These are phyloP conservation scores for Palythoa heliodiscus DNA, from an alignment of 92 coral and sea anemone genomes.

Conservation along the genomic window DNA sequence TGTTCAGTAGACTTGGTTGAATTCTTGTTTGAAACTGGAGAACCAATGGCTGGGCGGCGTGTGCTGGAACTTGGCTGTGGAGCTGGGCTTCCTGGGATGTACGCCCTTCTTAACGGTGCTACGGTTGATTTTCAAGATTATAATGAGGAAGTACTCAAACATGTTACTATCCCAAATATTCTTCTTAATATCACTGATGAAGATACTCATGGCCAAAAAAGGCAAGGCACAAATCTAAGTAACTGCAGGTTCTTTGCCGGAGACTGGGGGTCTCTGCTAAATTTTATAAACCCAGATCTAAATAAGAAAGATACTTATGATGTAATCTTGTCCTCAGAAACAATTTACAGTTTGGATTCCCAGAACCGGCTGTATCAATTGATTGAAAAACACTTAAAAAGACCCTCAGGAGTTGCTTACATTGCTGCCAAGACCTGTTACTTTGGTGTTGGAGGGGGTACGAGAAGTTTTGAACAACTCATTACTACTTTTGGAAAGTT, in stretches of 20 bases:
- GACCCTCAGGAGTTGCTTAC: conserved; percentile 74
- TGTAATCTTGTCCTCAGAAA: conserved; percentile 90
- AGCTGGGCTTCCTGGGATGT: conserved; percentile 91
- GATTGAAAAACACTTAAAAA: conserved; percentile 64
- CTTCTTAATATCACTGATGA: conserved; percentile 51
- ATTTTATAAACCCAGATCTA: conserved; percentile 61
- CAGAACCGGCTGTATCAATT: conserved; percentile 69
- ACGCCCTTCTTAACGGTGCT: conserved; percentile 75
- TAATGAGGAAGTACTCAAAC: conserved; percentile 82
- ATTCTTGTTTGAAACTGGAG: conserved; percentile 58
- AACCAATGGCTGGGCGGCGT: conserved; percentile 62
- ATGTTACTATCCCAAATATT: conserved; percentile 89
- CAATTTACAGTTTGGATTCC: conserved; percentile 77
- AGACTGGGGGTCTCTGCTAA: conserved; percentile 75
- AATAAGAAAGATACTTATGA: conserved; percentile 61
- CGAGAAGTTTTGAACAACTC: conserved; percentile 80
- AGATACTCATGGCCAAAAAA: background rate
- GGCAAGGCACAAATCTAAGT: background rate
- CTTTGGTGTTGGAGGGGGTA: conserved; percentile 99
- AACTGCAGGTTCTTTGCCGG: conserved; percentile 83
- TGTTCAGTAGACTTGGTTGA: conserved; percentile 86
- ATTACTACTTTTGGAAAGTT: conserved; percentile 65
- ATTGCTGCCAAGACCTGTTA: conserved; percentile 93
- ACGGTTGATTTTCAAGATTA: conserved; percentile 92
- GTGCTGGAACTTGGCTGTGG: conserved; percentile 95